phyloP scores from a whole-genome alignment of 2,888 invertebrate species.

The Pyrgus malvae region DNA sequence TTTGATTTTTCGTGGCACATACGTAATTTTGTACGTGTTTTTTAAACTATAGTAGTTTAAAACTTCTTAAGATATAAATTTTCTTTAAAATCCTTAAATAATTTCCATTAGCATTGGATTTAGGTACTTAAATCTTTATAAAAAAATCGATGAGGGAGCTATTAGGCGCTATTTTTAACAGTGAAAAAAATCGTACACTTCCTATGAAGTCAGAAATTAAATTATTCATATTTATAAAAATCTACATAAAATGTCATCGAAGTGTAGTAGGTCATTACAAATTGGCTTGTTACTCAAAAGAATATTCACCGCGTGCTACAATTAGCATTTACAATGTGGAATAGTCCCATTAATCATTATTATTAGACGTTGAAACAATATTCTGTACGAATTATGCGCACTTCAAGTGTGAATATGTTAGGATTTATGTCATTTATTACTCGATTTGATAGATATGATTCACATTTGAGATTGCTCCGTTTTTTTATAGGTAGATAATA shows the following conservation, averaged over 20 bases:
- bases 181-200: too few species aligned
- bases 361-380: slow-evolving; percentile 47
- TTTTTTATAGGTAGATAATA: not conserved
- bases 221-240: slow-evolving; percentile 8
- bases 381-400: slow-evolving; percentile 25
- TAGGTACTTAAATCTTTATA: too few species aligned
- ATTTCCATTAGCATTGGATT: too few species aligned
- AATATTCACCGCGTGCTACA: slow-evolving; percentile 49
- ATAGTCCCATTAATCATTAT: slow-evolving; percentile 61
- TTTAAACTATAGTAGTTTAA: too few species aligned
- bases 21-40: too few species aligned
- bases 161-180: too few species aligned
- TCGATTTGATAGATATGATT: slow-evolving; percentile 14
- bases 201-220: not conserved
- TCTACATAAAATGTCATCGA: slow-evolving; percentile 49
- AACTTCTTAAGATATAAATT: too few species aligned
- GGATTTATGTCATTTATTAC: slow-evolving; percentile 19
- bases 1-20: too few species aligned
- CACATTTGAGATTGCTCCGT: slow-evolving; percentile 10
- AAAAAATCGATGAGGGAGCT: too few species aligned
- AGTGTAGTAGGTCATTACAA: slow-evolving; percentile 46
- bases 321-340: slow-evolving; percentile 62
- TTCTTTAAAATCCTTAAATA: too few species aligned
- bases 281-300: slow-evolving; percentile 56
- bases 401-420: slow-evolving; percentile 23